phyloP scores from a whole-genome alignment of 2,113 vertebrate species.

The Penelope pileata region DNA sequence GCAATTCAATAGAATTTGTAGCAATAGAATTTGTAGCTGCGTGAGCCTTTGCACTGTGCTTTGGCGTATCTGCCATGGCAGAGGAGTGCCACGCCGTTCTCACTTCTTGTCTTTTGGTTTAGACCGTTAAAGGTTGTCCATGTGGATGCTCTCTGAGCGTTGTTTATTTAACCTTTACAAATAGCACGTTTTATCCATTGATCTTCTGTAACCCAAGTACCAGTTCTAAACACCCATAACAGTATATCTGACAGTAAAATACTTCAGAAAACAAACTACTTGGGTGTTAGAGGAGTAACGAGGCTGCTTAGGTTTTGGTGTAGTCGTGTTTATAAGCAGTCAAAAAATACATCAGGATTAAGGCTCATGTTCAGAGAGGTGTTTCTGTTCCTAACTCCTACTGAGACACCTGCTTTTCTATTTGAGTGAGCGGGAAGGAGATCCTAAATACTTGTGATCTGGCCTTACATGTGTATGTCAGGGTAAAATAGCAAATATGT shows the following conservation, averaged over 20 bases:
- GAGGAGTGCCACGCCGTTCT: background rate
- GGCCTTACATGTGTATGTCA: background rate
- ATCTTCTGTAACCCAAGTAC: background rate
- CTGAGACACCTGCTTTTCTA: background rate
- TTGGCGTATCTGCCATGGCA: background rate
- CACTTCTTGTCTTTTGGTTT: background rate
- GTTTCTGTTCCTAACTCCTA: background rate
- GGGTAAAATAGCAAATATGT: background rate
- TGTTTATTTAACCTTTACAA: background rate
- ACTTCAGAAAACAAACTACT: background rate
- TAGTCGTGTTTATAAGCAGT: background rate
- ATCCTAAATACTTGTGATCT: background rate
- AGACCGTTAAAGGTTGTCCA: background rate
- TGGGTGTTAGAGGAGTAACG: background rate
- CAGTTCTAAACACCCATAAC: background rate
- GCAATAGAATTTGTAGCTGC: too few relatives aligned
- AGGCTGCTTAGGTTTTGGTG: background rate
- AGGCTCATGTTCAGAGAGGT: background rate
- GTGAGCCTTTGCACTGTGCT: background rate
- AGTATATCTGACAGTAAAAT: background rate
- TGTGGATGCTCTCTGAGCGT: background rate
- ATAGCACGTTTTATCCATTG: background rate
- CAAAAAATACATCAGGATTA: background rate
- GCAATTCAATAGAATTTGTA: too few relatives aligned
- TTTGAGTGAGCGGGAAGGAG: background rate